A percentile compares a stretch with the other conserved stretches of the same genome.
Conservation (phyloP, 53 echinoderm and acorn worm genomes). For the Arbacia lixula region DNA sequence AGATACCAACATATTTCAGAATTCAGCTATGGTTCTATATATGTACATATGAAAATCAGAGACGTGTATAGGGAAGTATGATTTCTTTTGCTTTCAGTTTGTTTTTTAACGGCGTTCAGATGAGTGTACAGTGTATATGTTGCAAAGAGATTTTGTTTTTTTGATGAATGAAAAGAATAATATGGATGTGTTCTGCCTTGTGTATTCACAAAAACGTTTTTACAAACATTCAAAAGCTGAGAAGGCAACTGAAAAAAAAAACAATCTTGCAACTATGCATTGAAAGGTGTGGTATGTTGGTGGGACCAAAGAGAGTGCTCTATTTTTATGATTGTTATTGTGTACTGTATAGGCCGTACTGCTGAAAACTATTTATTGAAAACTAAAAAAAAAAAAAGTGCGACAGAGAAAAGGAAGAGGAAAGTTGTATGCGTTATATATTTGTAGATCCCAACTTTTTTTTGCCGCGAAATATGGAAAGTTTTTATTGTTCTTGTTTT, state of each 20-base stretch:
- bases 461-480: no score
- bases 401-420: no score
- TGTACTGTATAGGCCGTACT: slow-evolving; percentile 46
- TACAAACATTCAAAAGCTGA: slow-evolving; percentile 42
- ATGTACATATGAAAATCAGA: slow-evolving; percentile 27
- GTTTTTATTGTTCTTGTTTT: slow-evolving; percentile 1
- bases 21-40: slow-evolving; percentile 29
- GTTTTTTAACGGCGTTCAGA: no score
- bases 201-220: slow-evolving; percentile 37
- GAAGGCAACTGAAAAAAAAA: slow-evolving; percentile 13
- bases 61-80: slow-evolving; percentile 9
- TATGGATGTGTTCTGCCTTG: slow-evolving; percentile 8
- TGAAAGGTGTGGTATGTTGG: neutral
- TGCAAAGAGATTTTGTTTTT: slow-evolving; percentile 24
- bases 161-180: no score
- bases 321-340: neutral
- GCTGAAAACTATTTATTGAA: slow-evolving; percentile 47
- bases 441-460: no score
- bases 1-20: neutral
- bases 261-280: slow-evolving; percentile 51
- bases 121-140: slow-evolving; percentile 61
- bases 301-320: slow-evolving; percentile 54
- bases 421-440: no score
- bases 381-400: no score
- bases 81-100: slow-evolving; percentile 39